Conservation (phyloP, 1,140 invertebrate genomes). For the Chrysomallon squamiferum region DNA sequence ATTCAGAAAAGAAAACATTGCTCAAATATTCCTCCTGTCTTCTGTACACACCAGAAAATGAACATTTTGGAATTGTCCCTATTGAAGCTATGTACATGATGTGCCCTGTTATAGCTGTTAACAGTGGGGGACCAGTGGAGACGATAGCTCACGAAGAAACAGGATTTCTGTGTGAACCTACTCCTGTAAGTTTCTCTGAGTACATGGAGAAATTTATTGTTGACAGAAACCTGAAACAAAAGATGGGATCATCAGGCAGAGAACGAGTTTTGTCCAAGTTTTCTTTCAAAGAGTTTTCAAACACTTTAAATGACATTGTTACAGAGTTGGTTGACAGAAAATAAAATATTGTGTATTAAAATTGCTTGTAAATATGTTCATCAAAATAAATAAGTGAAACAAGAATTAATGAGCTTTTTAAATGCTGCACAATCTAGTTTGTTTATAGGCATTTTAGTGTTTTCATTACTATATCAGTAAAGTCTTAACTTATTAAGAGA, state of each 20-base stretch:
- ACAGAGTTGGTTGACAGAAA: constrained; percentile 27
- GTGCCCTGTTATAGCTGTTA: constrained; percentile 93
- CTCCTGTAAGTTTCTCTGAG: constrained; percentile 75
- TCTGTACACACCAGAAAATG: constrained; percentile 94
- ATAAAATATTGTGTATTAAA: no score
- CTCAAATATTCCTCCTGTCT: constrained; percentile 78
- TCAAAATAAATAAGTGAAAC: no score
- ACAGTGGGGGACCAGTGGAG: constrained; percentile 94
- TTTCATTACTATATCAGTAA: no score
- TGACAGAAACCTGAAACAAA: constrained; percentile 65
- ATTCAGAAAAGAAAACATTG: constrained; percentile 82
- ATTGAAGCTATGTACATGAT: constrained; percentile 96
- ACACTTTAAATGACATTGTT: constrained; percentile 72
- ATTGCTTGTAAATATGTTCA: no score
- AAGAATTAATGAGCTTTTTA: no score
- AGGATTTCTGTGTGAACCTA: constrained; percentile 83
- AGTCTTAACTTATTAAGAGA: no score
- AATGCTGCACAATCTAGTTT: no score
- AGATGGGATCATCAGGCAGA: constrained; percentile 76
- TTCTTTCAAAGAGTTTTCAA: constrained; percentile 79
- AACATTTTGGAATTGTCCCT: constrained; percentile 99
- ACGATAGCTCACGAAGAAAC: constrained; percentile 88
- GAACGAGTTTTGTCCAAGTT: constrained; percentile 78
- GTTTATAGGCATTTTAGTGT: no score
- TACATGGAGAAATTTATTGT: constrained; percentile 78